Evolutionary conservation across 2,888 invertebrate species (phyloP).

Genomic region (Baccha elongata): DNA sequence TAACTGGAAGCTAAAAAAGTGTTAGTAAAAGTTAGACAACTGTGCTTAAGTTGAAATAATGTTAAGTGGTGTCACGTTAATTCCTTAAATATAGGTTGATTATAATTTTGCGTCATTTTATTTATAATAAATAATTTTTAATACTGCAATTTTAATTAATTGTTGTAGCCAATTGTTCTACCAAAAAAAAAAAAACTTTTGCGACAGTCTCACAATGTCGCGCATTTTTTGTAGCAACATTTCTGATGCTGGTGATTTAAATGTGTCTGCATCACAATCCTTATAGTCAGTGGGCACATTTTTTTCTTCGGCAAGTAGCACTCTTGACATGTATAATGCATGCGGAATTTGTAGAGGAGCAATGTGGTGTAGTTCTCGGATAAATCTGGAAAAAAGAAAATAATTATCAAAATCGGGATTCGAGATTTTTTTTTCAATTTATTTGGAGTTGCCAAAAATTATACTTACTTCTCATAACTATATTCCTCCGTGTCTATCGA

Average conservation of each 20-base stretch:
- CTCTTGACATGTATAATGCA: slow-evolving; percentile 83
- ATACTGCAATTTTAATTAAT: background rate
- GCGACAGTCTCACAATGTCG: slow-evolving; percentile 76
- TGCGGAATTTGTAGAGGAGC: slow-evolving; percentile 83
- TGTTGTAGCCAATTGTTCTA: background rate
- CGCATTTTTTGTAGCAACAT: background rate
- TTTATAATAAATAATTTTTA: background rate
- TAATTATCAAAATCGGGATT: no score
- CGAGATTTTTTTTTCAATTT: no score
- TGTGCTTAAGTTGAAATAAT: no score
- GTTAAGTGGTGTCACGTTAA: no score
- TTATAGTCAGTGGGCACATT: slow-evolving; percentile 80
- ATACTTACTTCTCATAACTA: slow-evolving; percentile 2
- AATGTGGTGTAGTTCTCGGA: slow-evolving; percentile 81
- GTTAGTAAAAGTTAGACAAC: no score
- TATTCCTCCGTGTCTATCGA: background rate
- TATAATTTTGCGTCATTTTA: no score
- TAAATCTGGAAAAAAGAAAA: slow-evolving; percentile 75
- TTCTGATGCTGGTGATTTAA: slow-evolving; percentile 8
- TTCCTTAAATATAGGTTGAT: no score
- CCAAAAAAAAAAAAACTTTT: slow-evolving; percentile 77
- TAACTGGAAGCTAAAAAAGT: no score
- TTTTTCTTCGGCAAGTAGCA: slow-evolving; percentile 83
- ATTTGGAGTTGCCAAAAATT: background rate
- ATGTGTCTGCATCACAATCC: background rate